These are phyloP conservation scores for Ectobius pallidus DNA, from an alignment of 2,888 invertebrate species.

Conservation along the genomic window DNA sequence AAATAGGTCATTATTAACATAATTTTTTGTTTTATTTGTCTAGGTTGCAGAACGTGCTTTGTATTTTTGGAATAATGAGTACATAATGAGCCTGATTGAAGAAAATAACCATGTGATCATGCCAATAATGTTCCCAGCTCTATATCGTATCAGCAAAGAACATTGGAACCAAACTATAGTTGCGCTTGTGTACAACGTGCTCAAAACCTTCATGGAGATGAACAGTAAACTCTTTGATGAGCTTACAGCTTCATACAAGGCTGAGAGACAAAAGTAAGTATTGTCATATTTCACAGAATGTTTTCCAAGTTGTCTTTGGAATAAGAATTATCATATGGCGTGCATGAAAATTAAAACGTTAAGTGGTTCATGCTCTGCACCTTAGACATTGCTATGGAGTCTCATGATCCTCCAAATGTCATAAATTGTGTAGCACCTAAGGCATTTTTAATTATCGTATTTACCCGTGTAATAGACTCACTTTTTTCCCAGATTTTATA, in stretches of 20 bases:
- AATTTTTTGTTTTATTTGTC: background rate
- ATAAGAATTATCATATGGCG: too few species aligned
- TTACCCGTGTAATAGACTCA: too few species aligned
- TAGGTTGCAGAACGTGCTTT: conserved; percentile 98
- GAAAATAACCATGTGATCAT: conserved; percentile 98
- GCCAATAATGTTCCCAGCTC: conserved; percentile 99
- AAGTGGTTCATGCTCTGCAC: too few species aligned
- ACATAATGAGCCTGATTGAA: conserved; percentile 98
- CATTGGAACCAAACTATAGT: conserved; percentile 99
- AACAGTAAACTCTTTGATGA: conserved; percentile 99
- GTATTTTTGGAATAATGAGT: conserved; percentile 99
- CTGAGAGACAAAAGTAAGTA: conserved; percentile 97
- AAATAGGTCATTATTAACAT: too few species aligned
- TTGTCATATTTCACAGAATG: too few species aligned
- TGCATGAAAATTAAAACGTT: too few species aligned
- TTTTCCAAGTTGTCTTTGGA: too few species aligned
- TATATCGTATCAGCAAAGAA: conserved; percentile 98
- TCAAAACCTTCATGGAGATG: conserved; percentile 99
- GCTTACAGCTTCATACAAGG: conserved; percentile 97
- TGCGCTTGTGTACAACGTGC: conserved; percentile 98
- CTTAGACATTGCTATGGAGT: too few species aligned
- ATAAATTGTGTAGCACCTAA: too few species aligned
- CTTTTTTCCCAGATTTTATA: too few species aligned
- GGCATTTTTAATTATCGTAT: too few species aligned
- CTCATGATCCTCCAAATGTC: too few species aligned